A percentile compares a stretch with the other conserved stretches of the same genome.
Evolutionary conservation across 1,140 invertebrate species (phyloP).

Genomic region (Bacillus rossius): DNA sequence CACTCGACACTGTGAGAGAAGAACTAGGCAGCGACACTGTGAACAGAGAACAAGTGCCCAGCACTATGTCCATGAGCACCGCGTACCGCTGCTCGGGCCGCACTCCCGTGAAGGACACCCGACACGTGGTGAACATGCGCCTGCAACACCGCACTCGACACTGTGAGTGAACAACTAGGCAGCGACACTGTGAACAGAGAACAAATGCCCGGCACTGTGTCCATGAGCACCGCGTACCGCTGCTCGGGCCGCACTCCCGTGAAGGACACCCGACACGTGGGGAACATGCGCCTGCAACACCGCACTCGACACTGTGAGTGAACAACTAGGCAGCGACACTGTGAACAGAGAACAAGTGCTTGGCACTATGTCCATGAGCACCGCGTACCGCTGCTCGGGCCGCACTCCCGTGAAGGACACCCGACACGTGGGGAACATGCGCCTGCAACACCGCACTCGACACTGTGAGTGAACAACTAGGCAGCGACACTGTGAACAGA

Average conservation of each 20-base stretch:
- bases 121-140: slow-evolving; percentile 96
- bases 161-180: no score
- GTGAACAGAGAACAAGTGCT: no score
- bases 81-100: slow-evolving; percentile 69
- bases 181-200: no score
- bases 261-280: slow-evolving; percentile 91
- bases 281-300: slow-evolving; percentile 92
- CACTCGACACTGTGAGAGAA: no score
- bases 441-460: no score
- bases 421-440: no score
- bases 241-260: slow-evolving; percentile 63
- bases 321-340: no score
- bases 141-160: slow-evolving; percentile 52
- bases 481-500: no score
- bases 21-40: no score
- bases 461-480: no score
- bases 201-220: slow-evolving; percentile 74
- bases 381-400: slow-evolving; percentile 70
- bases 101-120: slow-evolving; percentile 85
- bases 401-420: no score
- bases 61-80: slow-evolving; percentile 94
- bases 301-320: no score
- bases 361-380: slow-evolving; percentile 95
- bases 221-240: slow-evolving; percentile 89
- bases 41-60: slow-evolving; percentile 37